Conservation (phyloP, 2,888 invertebrate species). For the Trachelus tabidus region DNA sequence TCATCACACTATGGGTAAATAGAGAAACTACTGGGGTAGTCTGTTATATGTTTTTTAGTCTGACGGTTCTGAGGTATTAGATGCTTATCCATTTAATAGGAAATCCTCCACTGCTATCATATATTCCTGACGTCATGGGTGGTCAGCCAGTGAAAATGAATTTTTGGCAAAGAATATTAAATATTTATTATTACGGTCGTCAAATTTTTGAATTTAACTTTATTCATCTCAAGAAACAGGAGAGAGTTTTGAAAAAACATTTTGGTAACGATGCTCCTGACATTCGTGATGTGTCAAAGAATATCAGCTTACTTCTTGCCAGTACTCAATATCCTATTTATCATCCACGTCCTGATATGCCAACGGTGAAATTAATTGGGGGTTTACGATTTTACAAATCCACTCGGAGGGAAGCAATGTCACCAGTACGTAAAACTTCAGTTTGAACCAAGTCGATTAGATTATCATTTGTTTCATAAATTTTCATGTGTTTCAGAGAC, state of each 20-base stretch:
- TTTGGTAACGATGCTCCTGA: conserved; percentile 6
- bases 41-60: background rate
- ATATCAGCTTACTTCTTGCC: conserved; percentile 4
- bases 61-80: background rate
- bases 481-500: background rate
- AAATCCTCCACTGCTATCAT: background rate
- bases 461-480: background rate
- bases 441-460: background rate
- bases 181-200: background rate
- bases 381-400: conserved; percentile 4
- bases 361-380: background rate
- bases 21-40: background rate
- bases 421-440: background rate
- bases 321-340: conserved; percentile 4
- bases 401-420: background rate
- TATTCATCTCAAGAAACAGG: conserved; percentile 3
- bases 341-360: conserved; percentile 8
- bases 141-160: conserved; percentile 5
- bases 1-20: conserved; percentile 7
- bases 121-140: conserved; percentile 1
- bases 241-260: conserved; percentile 6
- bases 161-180: conserved; percentile 4
- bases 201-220: background rate
- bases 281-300: background rate
- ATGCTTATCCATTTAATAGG: background rate